Percentiles rank a stretch among this genome's conserved stretches.
phyloP scores from a whole-genome alignment of 2,113 vertebrate genomes.

The Danionella cerebrum region DNA sequence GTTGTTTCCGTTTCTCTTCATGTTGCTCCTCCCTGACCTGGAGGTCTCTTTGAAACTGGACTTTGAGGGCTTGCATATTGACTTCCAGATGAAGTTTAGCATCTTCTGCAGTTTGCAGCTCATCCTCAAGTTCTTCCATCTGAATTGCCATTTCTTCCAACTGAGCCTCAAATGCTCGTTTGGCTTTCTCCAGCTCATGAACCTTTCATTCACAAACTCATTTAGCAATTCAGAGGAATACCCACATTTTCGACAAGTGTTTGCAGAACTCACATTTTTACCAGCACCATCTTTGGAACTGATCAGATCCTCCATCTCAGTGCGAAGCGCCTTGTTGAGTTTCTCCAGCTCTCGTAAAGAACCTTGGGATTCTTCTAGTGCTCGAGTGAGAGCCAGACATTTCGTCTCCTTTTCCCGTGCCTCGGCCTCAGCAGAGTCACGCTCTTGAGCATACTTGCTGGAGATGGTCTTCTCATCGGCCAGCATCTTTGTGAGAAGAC shows the following conservation, averaged over 20 bases:
- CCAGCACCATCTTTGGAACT: constrained; percentile 95
- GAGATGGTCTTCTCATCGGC: constrained; percentile 87
- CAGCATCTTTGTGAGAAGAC: constrained; percentile 65
- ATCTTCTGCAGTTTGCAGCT: constrained; percentile 87
- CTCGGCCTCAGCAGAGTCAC: constrained; percentile 85
- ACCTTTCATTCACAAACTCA: too few relatives aligned
- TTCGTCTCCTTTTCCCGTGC: constrained; percentile 86
- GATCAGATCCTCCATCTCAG: constrained; percentile 90
- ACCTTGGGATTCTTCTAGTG: constrained; percentile 77
- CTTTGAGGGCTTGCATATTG: constrained; percentile 81
- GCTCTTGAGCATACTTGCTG: constrained; percentile 78
- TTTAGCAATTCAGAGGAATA: too few relatives aligned
- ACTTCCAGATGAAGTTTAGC: constrained; percentile 89
- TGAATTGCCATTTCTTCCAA: constrained; percentile 89
- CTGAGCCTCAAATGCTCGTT: constrained; percentile 80
- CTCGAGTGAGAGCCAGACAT: constrained; percentile 73
- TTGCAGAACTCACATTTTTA: constrained; percentile 84
- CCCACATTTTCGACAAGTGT: too few relatives aligned
- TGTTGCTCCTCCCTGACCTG: constrained; percentile 80
- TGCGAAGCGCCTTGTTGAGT: constrained; percentile 71
- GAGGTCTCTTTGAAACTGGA: constrained; percentile 83
- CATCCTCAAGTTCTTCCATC: constrained; percentile 89
- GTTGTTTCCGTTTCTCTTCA: constrained; percentile 83
- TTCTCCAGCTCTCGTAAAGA: constrained; percentile 83
- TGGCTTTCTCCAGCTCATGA: constrained; percentile 88